Base-by-base conservation (phyloP, 2,797 vertebrate species). In the Pogonophryne albipinna region DNA sequence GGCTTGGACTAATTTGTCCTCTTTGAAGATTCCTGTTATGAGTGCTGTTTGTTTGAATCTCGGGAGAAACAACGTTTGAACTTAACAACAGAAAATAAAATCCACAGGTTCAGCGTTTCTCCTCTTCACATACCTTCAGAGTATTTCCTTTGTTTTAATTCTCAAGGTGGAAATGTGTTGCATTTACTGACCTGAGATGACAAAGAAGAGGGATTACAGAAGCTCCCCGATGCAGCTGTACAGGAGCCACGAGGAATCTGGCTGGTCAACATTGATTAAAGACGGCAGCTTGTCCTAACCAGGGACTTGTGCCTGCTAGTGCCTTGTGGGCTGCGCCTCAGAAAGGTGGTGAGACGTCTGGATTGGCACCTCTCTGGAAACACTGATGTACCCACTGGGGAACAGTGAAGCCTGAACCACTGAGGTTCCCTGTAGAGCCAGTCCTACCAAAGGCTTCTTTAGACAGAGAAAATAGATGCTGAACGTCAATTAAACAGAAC, bases 191-290 rank as follows among this genome's bases (percentile, higher is more conserved):
- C 92, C 92, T 78, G 70, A 76, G 78, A 92, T 84, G 86, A 84
- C 83, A 90, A 92, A 94, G 92, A 92, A 87, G 71, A 87, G 93
- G 93, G 93, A 93, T 71, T 86, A 71, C 71, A 78, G 62, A 74
- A 55, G 57, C 71, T 92, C 91, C 92, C 90, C 66, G 66, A 64
- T 67, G 87, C 53, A 31, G 78, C 58, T 38, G 74, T 20, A 70
- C 34, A 6, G 75, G 74, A 88, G 89, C 91, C 89, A 88, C 44
- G 0, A 88, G 85, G 87, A 93, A 78, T 78, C 56, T 74, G 83
- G 80, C 92, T 89, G 94, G 93, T 93, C 94, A 95, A 93, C 93
- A 94, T 91, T 95, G 93, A 94, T 91, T 87, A 91, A 93, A 94
- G 91, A 85, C 85, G 20, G 75, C 59, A 60, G 72, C 69, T 0